These are phyloP conservation scores for Cottoperca gobio DNA, from an alignment of 2,797 vertebrate genomes.

Conservation along the genomic window DNA sequence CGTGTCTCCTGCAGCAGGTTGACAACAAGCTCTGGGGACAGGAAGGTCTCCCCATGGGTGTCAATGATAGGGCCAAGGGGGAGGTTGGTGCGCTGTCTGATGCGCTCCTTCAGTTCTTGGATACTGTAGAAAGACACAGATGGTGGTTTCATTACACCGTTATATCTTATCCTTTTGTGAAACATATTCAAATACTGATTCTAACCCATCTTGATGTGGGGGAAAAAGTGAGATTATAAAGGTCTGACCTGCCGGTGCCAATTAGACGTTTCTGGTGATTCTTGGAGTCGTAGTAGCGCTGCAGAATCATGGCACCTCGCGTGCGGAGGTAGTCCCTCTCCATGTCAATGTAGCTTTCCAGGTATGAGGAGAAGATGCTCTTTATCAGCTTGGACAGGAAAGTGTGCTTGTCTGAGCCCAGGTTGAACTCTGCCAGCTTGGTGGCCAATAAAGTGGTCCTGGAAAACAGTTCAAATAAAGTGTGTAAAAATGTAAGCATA, in stretches of 20 bases:
- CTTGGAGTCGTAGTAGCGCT: constrained; percentile 99
- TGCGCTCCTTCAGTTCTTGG: constrained; percentile 97
- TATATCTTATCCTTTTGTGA: neutral
- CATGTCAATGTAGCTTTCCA: constrained; percentile 99
- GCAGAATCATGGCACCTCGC: constrained; percentile 94
- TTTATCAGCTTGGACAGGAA: constrained; percentile 99
- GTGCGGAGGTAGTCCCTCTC: constrained; percentile 96
- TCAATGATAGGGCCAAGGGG: constrained; percentile 95
- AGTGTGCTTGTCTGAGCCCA: constrained; percentile 99
- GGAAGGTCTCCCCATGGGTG: constrained; percentile 97
- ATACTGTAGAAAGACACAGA: constrained; percentile 84
- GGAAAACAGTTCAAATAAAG: constrained; percentile 37
- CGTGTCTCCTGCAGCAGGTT: constrained; percentile 98
- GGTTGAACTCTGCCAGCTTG: constrained; percentile 97
- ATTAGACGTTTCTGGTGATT: constrained; percentile 98
- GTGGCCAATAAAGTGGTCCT: constrained; percentile 94
- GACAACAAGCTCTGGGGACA: constrained; percentile 98
- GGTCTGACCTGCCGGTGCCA: constrained; percentile 92
- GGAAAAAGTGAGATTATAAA: neutral
- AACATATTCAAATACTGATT: neutral
- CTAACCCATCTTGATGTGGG: neutral
- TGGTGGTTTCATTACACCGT: neutral
- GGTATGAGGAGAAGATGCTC: constrained; percentile 96
- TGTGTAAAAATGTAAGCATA: neutral
- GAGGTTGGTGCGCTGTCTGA: constrained; percentile 95